phyloP scores from a whole-genome alignment of 2,113 vertebrate genomes.

The Apteryx mantelli region DNA sequence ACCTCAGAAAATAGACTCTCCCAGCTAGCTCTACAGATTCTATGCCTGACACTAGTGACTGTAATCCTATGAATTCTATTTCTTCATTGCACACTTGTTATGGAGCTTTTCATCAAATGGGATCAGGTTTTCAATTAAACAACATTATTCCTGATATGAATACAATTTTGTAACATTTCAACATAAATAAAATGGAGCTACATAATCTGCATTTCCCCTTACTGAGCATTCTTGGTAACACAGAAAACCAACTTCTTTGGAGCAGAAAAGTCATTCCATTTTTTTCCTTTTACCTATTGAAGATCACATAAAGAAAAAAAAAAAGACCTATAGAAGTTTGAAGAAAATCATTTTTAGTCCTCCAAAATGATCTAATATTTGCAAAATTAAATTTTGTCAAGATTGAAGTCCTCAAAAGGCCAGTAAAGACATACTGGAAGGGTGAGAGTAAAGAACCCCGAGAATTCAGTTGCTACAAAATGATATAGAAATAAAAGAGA shows the following conservation, averaged over 20 bases:
- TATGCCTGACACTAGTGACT: not conserved
- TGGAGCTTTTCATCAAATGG: not conserved
- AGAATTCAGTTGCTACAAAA: not conserved
- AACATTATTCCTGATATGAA: not conserved
- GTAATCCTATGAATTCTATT: not conserved
- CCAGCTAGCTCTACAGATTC: not conserved
- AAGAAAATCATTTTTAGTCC: not conserved
- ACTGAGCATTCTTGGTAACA: not conserved
- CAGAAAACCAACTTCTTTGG: not conserved
- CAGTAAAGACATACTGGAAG: not conserved
- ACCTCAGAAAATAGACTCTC: not conserved
- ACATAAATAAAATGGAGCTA: not conserved
- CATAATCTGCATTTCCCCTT: not conserved
- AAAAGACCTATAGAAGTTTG: not conserved
- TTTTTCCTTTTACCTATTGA: not conserved
- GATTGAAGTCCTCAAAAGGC: not conserved
- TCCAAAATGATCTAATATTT: not conserved
- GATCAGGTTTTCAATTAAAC: not conserved
- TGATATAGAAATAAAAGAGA: not conserved
- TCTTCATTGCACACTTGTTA: not conserved
- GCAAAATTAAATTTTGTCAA: not conserved
- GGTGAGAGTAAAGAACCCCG: not conserved
- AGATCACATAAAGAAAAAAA: not conserved
- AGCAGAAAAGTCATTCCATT: not conserved
- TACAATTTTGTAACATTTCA: not conserved